phyloP scores from a whole-genome alignment of 2,888 invertebrate genomes.

The Plusia festucae region DNA sequence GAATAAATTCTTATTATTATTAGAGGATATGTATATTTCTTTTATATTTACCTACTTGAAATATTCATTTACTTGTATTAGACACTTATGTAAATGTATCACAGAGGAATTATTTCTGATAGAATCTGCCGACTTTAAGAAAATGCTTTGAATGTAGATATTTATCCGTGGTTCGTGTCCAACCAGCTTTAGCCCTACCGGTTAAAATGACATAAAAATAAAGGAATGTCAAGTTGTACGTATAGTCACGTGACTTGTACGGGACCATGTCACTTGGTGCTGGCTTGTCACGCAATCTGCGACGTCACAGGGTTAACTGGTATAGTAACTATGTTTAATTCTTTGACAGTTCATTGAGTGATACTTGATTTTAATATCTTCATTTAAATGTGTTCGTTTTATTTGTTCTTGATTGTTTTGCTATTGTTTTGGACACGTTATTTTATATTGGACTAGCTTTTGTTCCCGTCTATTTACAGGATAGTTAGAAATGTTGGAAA shows the following conservation, averaged over 20 bases:
- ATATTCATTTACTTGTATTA: no score
- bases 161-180: not conserved
- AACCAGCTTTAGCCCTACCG: not conserved
- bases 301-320: constrained; percentile 31
- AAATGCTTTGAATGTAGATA: not conserved
- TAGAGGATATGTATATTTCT: no score
- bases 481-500: no score
- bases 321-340: not conserved
- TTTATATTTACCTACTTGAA: no score
- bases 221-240: constrained; percentile 11
- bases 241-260: constrained; percentile 14
- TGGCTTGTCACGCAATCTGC: constrained; percentile 31
- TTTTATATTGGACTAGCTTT: not conserved
- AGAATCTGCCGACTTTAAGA: not conserved
- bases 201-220: constrained; percentile 18
- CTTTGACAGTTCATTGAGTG: not conserved
- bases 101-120: no score
- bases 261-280: constrained; percentile 5
- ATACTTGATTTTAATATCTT: constrained; percentile 3
- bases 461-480: not conserved
- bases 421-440: not conserved
- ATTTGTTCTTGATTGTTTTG: not conserved
- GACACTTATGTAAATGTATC: no score
- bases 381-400: constrained; percentile 1
- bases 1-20: no score